These are phyloP conservation scores for Pseudomugil tenellus DNA, from an alignment of 2,797 vertebrate species.

Conservation along the genomic window DNA sequence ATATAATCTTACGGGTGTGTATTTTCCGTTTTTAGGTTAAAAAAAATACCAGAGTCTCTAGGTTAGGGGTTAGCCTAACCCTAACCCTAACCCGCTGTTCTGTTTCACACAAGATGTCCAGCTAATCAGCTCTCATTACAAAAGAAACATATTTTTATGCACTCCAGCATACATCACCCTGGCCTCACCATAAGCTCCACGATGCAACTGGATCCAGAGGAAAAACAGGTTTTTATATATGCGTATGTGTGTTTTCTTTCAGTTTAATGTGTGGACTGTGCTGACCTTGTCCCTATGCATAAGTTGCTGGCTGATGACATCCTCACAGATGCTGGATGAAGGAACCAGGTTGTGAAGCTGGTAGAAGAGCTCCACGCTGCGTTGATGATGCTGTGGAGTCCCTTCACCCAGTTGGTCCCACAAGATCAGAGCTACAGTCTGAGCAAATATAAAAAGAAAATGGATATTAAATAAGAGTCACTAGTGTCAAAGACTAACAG, in stretches of 20 bases:
- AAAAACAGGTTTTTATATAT: neutral
- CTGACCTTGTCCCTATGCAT: slow-evolving; percentile 96
- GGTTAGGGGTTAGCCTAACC: too few relatives aligned
- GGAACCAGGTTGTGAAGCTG: slow-evolving; percentile 98
- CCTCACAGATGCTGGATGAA: slow-evolving; percentile 96
- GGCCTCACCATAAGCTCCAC: too few relatives aligned
- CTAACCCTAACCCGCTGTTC: too few relatives aligned
- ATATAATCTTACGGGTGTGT: too few relatives aligned
- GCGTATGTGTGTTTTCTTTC: too few relatives aligned
- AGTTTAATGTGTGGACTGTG: neutral
- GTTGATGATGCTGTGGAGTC: slow-evolving; percentile 96
- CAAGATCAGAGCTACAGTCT: slow-evolving; percentile 93
- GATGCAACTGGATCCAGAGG: neutral
- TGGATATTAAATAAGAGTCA: neutral
- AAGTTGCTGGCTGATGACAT: slow-evolving; percentile 97
- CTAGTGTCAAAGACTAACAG: neutral
- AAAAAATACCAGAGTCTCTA: too few relatives aligned
- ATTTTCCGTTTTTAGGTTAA: too few relatives aligned
- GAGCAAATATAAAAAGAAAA: slow-evolving; percentile 1
- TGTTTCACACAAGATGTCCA: too few relatives aligned
- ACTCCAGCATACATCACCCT: too few relatives aligned
- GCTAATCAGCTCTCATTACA: neutral
- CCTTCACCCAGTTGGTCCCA: slow-evolving; percentile 94
- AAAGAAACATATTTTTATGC: neutral
- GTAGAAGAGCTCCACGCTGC: slow-evolving; percentile 98